Percentiles rank a stretch among this genome's conserved stretches.
These are phyloP conservation scores for Timema podura DNA, from an alignment of 2,888 invertebrate genomes.

Conservation along the genomic window DNA sequence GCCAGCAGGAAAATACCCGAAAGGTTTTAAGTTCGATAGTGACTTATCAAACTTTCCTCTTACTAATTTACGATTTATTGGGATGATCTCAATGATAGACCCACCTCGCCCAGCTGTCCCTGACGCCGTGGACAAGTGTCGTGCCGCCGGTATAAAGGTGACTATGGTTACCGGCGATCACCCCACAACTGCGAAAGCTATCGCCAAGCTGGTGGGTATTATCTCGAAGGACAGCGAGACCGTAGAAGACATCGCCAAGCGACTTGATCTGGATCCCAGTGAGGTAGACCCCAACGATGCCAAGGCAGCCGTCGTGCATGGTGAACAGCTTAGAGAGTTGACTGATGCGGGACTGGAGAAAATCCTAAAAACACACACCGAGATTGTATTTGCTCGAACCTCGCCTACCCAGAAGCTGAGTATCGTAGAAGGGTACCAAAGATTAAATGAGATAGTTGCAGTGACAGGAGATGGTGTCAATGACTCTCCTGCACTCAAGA, in stretches of 20 bases:
- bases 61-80: constrained; percentile 57
- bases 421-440: constrained; percentile 75
- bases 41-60: constrained; percentile 64
- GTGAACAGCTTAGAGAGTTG: constrained; percentile 36
- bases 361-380: constrained; percentile 39
- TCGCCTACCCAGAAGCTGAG: constrained; percentile 54
- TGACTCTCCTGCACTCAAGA: constrained; percentile 62
- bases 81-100: constrained; percentile 60
- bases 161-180: constrained; percentile 83
- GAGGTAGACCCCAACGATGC: constrained; percentile 47
- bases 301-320: constrained; percentile 56
- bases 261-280: constrained; percentile 48
- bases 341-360: constrained; percentile 5
- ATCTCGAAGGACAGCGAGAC: constrained; percentile 55
- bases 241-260: constrained; percentile 65
- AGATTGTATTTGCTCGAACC: constrained; percentile 52
- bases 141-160: constrained; percentile 71
- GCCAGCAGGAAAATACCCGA: constrained; percentile 42
- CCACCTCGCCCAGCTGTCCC: constrained; percentile 60
- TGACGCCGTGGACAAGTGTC: constrained; percentile 62
- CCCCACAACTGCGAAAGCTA: constrained; percentile 72
- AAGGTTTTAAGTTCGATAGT: constrained; percentile 54
- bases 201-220: constrained; percentile 61
- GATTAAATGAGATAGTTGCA: constrained; percentile 71
- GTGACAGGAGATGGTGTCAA: constrained; percentile 88